phyloP scores from a whole-genome alignment of 2,113 vertebrate species.

The Nansenia antarctica region DNA sequence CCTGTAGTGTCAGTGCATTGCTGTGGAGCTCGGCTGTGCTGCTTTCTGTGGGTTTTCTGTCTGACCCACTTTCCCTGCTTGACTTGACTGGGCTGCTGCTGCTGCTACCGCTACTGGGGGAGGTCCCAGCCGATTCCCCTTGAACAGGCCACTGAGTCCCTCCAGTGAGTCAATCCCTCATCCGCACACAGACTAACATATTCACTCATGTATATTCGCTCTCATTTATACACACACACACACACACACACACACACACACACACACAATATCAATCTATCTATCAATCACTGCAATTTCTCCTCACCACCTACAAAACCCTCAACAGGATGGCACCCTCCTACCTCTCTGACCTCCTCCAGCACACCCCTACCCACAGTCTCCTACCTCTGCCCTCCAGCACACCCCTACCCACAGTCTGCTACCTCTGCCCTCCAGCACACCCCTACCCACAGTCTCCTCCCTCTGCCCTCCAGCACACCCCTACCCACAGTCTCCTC shows the following conservation, averaged over 20 bases:
- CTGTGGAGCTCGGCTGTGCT: slow-evolving; percentile 31
- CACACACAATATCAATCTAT: no score
- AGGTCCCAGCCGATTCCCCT: slow-evolving; percentile 13
- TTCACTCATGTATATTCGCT: slow-evolving; percentile 9
- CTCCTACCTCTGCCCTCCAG: no score
- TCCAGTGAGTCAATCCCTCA: not conserved
- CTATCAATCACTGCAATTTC: no score
- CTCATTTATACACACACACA: slow-evolving; percentile 8
- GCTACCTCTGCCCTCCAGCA: no score
- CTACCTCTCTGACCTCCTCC: no score
- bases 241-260: slow-evolving; percentile 14
- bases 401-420: no score
- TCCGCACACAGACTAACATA: not conserved
- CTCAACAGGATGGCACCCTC: no score
- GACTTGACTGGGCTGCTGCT: slow-evolving; percentile 39
- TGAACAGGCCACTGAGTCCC: slow-evolving; percentile 1
- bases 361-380: no score
- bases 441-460: no score
- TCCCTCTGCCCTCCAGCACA: no score
- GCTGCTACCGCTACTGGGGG: slow-evolving; percentile 26
- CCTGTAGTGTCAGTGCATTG: slow-evolving; percentile 20
- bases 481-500: no score
- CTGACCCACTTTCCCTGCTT: slow-evolving; percentile 62
- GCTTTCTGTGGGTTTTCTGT: slow-evolving; percentile 28
- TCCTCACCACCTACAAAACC: no score